phyloP scores from a whole-genome alignment of 2,113 vertebrate species.

The Phyllostomus hastatus region DNA sequence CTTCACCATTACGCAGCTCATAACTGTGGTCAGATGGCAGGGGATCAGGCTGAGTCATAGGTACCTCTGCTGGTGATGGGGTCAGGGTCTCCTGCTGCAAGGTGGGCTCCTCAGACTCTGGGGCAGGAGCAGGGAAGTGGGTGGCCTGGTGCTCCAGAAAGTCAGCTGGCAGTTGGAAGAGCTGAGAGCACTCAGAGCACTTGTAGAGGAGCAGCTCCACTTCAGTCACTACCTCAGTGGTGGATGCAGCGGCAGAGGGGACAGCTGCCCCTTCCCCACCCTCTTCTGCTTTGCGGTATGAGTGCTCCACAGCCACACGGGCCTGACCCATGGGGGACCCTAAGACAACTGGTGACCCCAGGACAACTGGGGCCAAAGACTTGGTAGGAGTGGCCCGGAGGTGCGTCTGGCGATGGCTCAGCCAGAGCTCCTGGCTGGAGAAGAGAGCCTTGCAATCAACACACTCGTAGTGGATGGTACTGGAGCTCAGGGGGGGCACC shows the following conservation, averaged over 20 bases:
- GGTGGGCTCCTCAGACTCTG: conserved; percentile 15
- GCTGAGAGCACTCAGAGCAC: conserved; percentile 79
- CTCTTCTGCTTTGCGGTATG: conserved; percentile 75
- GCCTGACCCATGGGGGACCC: conserved; percentile 68
- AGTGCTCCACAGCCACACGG: conserved; percentile 79
- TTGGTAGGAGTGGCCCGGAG: conserved; percentile 69
- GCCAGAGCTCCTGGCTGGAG: conserved; percentile 86
- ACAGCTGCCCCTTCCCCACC: conserved; percentile 44
- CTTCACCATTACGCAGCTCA: conserved; percentile 63
- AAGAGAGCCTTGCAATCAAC: conserved; percentile 91
- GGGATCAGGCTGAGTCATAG: conserved; percentile 31
- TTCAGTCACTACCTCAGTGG: conserved; percentile 66
- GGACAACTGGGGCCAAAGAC: conserved; percentile 50
- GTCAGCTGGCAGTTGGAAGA: conserved; percentile 77
- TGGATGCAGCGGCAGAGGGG: not conserved
- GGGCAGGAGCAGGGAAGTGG: conserved; percentile 61
- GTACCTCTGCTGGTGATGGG: not conserved
- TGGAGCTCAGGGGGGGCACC: conserved; percentile 47
- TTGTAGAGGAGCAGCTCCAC: conserved; percentile 81
- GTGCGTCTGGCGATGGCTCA: conserved; percentile 86
- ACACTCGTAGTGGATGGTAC: conserved; percentile 85
- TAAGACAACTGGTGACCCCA: conserved; percentile 63
- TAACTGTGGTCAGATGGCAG: conserved; percentile 74
- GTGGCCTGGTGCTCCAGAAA: conserved; percentile 80
- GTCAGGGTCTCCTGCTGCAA: conserved; percentile 22